Conservation (phyloP, 2,888 invertebrate genomes). For the Watsonalla binaria region DNA sequence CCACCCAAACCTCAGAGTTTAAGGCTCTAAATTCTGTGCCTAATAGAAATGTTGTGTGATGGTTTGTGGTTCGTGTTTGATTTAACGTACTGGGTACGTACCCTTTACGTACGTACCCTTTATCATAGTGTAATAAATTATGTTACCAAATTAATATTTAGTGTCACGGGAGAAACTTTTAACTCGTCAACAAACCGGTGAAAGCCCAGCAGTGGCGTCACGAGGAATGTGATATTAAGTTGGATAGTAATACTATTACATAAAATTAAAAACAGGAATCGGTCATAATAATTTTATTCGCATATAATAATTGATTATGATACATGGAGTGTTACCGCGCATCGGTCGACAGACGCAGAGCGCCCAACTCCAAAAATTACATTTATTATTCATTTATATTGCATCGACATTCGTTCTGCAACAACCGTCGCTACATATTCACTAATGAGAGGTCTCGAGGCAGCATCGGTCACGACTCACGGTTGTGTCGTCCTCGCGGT, state of each 20-base stretch:
- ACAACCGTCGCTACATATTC: slow-evolving; percentile 72
- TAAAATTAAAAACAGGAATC: slow-evolving; percentile 30
- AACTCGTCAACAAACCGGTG: too few relatives aligned
- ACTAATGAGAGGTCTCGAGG: slow-evolving; percentile 75
- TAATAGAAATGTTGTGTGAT: too few relatives aligned
- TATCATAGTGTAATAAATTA: too few relatives aligned
- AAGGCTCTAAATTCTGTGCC: too few relatives aligned
- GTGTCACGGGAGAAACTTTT: too few relatives aligned
- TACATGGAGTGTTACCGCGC: slow-evolving; percentile 67
- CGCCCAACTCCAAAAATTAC: slow-evolving; percentile 61
- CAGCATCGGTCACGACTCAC: slow-evolving; percentile 61
- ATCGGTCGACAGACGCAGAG: slow-evolving; percentile 46
- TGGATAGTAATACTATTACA: not conserved
- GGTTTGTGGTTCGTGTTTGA: too few relatives aligned
- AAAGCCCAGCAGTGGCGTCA: too few relatives aligned
- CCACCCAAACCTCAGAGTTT: too few relatives aligned
- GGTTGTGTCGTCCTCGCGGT: slow-evolving; percentile 51
- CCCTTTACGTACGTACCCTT: too few relatives aligned
- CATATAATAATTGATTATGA: slow-evolving; percentile 78
- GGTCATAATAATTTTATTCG: slow-evolving; percentile 77
- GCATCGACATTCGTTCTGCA: slow-evolving; percentile 68
- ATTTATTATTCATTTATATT: slow-evolving; percentile 71
- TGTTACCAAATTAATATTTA: too few relatives aligned
- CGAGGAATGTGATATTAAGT: too few relatives aligned
- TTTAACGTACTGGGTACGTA: too few relatives aligned